Evolutionary conservation across 2,888 invertebrate species (phyloP).

Genomic region (Ptychoptera contaminata): DNA sequence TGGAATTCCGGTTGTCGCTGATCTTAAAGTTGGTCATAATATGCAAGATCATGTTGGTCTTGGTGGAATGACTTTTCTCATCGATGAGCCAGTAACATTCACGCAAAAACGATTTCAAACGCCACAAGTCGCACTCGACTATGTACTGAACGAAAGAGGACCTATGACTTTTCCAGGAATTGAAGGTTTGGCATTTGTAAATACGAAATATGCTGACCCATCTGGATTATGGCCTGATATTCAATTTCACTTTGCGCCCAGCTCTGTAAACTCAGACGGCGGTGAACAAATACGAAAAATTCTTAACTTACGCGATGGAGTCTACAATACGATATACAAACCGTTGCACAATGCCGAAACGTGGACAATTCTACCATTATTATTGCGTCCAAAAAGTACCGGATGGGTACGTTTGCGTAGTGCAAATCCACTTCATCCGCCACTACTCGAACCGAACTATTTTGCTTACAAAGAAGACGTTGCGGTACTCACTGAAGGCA

Average conservation of each 20-base stretch:
- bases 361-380: slow-evolving; percentile 67
- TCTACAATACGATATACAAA: slow-evolving; percentile 74
- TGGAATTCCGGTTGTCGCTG: slow-evolving; percentile 55
- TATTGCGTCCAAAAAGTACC: slow-evolving; percentile 71
- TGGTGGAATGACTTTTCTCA: slow-evolving; percentile 67
- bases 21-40: slow-evolving; percentile 67
- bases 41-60: slow-evolving; percentile 79
- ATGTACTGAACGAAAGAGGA: slow-evolving; percentile 63
- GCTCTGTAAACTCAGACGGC: slow-evolving; percentile 69
- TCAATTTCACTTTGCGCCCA: slow-evolving; percentile 75
- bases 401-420: slow-evolving; percentile 77
- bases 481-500: slow-evolving; percentile 62
- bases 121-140: slow-evolving; percentile 61
- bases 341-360: slow-evolving; percentile 63
- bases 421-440: slow-evolving; percentile 64
- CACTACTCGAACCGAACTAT: slow-evolving; percentile 83
- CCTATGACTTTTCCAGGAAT: slow-evolving; percentile 73
- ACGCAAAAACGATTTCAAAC: slow-evolving; percentile 64
- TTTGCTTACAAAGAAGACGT: slow-evolving; percentile 74
- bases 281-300: slow-evolving; percentile 66
- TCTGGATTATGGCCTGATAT: slow-evolving; percentile 68
- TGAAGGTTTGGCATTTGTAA: slow-evolving; percentile 75
- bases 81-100: slow-evolving; percentile 66
- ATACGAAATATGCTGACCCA: slow-evolving; percentile 69
- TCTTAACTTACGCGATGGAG: slow-evolving; percentile 56